Conservation (phyloP, 2,113 vertebrate genomes). For the Sinocyclocheilus anophthalmus region DNA sequence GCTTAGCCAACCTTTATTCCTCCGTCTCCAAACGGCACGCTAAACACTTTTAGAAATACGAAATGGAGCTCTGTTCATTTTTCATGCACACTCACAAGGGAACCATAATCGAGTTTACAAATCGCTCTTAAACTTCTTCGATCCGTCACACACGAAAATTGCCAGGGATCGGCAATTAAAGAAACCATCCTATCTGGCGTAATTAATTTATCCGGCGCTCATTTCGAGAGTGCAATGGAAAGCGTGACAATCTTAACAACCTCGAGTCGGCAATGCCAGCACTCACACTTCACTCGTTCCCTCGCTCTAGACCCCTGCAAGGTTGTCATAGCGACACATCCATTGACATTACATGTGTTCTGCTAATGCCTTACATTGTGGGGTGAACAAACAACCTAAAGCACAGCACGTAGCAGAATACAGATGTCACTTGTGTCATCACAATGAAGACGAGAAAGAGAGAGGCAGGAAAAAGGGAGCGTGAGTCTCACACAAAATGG, state of each 20-base stretch:
- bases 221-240: slow-evolving; percentile 18
- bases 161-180: slow-evolving; percentile 27
- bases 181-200: slow-evolving; percentile 19
- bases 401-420: slow-evolving; percentile 48
- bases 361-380: slow-evolving; percentile 53
- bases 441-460: slow-evolving; percentile 1
- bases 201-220: slow-evolving; percentile 29
- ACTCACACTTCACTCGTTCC: slow-evolving; percentile 39
- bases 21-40: not conserved
- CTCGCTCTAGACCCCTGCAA: slow-evolving; percentile 50
- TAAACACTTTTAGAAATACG: slow-evolving; percentile 10
- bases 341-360: slow-evolving; percentile 65
- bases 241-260: slow-evolving; percentile 40
- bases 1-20: slow-evolving; percentile 1
- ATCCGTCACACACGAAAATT: not conserved
- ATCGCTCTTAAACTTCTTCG: slow-evolving; percentile 3
- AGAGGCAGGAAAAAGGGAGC: slow-evolving; percentile 11
- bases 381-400: slow-evolving; percentile 47
- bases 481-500: slow-evolving; percentile 13
- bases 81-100: not conserved
- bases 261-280: not conserved
- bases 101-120: slow-evolving; percentile 22
- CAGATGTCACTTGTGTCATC: slow-evolving; percentile 38
- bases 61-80: slow-evolving; percentile 26
- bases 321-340: slow-evolving; percentile 65